Conservation (phyloP, 2,888 invertebrate genomes). For the Heliconius ismenius region DNA sequence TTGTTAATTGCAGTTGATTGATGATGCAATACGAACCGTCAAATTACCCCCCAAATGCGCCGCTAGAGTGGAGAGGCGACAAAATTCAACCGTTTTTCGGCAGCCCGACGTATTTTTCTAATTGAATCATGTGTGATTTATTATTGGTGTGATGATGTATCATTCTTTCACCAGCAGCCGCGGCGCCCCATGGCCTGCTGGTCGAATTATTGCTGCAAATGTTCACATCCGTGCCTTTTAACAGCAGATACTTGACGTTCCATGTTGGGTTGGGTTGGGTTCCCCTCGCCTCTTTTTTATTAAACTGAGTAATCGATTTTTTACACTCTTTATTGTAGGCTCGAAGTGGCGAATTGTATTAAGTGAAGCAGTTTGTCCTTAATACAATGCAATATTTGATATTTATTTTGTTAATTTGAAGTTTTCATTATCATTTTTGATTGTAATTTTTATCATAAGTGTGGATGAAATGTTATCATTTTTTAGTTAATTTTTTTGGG, state of each 20-base stretch:
- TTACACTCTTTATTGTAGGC: constrained; percentile 55
- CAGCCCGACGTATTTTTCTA: constrained; percentile 75
- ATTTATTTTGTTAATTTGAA: neutral
- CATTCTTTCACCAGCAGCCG: constrained; percentile 81
- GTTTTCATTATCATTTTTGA: neutral
- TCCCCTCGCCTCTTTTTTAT: constrained; percentile 70
- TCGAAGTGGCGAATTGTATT: constrained; percentile 48
- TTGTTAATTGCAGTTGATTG: constrained; percentile 75
- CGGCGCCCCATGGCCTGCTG: constrained; percentile 74
- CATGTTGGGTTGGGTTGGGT: constrained; percentile 43
- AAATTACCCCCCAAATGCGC: constrained; percentile 72
- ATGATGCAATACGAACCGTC: constrained; percentile 75
- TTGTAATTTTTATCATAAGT: neutral
- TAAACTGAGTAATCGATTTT: constrained; percentile 61
- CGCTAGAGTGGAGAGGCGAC: constrained; percentile 62
- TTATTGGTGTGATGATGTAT: constrained; percentile 82
- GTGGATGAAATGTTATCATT: neutral
- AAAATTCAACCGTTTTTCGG: constrained; percentile 65
- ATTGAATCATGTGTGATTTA: constrained; percentile 82
- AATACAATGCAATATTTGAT: neutral
- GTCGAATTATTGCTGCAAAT: constrained; percentile 79
- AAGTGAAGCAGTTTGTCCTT: constrained; percentile 45
- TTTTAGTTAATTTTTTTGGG: neutral
- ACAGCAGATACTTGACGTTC: constrained; percentile 53
- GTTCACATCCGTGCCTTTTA: constrained; percentile 75